Evolutionary conservation across 2,113 vertebrate genomes (phyloP), one percentile per base, ranked within the genome.

Genomic region (Halcyon malimbica): DNA sequence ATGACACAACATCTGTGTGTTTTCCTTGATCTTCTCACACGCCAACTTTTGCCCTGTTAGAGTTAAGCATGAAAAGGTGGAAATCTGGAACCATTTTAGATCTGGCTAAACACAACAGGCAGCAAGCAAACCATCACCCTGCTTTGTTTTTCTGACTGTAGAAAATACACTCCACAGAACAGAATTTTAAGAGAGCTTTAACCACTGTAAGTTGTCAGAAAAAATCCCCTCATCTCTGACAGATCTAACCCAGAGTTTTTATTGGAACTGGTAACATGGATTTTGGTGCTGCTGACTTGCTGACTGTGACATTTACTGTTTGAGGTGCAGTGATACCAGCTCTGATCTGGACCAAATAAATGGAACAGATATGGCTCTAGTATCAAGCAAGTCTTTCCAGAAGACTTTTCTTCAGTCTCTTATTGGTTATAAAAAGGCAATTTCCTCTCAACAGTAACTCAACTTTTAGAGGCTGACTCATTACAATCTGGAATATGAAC

Each of bases 31-130:
- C 78, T 73, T 88, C 68, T 82, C 41, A 48, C 42, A 86, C 35
- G 70, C 39, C 81, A 74, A 51, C 31, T 91, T 96, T 81, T 85
- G 60, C 83, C 81, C 54, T 57, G 39, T 85, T 77, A 83, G 59
- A 94, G 48, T 95, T 83, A 87, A 83, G 63, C 59, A 71, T 21
- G 84, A 82, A 89, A 87, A 42, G 13, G 60, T 85, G 59, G 77
- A 87, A 92, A 92, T 96, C 93, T 96, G 93, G 94, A 94, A 94
- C 37, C 21, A 44, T 96, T 97, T 94, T 93, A 91, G 68, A 70
- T 74, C 76, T 90, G 91, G 90, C 51, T 90, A 90, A 96, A 87
- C 78, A 84, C 74, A 92, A 87, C 8, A 73, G 90, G 70, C 71
- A 96, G 94, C 70, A 92, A 95, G 80, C 74, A 96, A 96, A 71